phyloP scores from a whole-genome alignment of 2,113 vertebrate species.

The Strix uralensis region DNA sequence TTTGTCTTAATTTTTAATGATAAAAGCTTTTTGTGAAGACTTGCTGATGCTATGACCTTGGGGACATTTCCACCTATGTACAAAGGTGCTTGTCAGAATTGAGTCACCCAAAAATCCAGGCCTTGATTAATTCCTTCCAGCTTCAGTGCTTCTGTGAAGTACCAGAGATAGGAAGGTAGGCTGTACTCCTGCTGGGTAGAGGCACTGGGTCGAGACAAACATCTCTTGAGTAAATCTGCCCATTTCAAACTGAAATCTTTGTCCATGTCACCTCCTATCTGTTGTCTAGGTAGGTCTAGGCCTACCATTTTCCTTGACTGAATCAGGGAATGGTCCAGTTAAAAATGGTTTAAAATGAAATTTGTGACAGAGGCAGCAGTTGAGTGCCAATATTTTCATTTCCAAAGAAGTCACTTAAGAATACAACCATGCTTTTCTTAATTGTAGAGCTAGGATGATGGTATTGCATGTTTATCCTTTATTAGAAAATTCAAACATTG shows the following conservation, averaged over 20 bases:
- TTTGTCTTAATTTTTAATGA: conserved; percentile 23
- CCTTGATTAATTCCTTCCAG: not conserved
- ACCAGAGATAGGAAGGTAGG: not conserved
- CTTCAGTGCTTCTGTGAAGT: not conserved
- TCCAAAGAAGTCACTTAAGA: not conserved
- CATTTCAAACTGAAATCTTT: not conserved
- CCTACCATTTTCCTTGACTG: not conserved
- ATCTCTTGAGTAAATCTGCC: not conserved
- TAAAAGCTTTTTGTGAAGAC: not conserved
- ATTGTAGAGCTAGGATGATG: not conserved
- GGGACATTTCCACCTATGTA: not conserved
- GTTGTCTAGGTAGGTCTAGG: not conserved
- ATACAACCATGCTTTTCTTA: not conserved
- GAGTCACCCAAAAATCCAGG: not conserved
- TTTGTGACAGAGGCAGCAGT: not conserved
- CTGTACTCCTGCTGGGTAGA: not conserved
- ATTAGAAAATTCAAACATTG: not conserved
- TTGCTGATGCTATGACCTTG: not conserved
- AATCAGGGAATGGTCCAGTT: not conserved
- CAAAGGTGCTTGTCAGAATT: not conserved
- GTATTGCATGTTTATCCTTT: not conserved
- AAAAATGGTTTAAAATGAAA: not conserved
- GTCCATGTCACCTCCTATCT: not conserved
- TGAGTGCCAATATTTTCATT: not conserved
- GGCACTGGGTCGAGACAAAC: not conserved